These are phyloP conservation scores for Rhopalosiphum nymphaeae DNA, from an alignment of 2,888 invertebrate species.

Conservation along the genomic window DNA sequence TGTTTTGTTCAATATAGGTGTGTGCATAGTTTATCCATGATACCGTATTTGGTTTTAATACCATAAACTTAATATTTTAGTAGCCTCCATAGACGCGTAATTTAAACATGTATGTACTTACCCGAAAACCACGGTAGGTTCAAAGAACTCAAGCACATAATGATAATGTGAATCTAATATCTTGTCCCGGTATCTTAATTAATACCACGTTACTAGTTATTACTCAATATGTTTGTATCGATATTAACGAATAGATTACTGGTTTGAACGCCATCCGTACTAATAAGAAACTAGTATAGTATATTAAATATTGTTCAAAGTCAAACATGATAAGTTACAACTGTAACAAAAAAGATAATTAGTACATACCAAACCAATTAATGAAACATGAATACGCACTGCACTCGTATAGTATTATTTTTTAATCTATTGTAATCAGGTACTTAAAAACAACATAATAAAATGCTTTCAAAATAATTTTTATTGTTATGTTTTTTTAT, in stretches of 20 bases:
- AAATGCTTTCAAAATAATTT: background rate
- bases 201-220: background rate
- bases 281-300: background rate
- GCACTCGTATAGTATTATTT: background rate
- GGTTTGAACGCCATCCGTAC: background rate
- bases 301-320: background rate
- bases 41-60: background rate
- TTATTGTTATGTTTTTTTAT: background rate
- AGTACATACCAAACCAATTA: background rate
- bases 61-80: background rate
- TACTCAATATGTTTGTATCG: background rate
- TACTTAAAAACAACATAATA: background rate
- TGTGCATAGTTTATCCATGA: background rate
- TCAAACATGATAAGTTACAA: background rate
- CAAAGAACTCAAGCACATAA: constrained; percentile 10
- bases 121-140: background rate
- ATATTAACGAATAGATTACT: background rate
- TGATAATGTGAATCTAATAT: background rate
- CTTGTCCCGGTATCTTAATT: background rate
- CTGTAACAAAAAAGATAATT: background rate
- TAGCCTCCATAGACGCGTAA: background rate
- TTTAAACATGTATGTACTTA: background rate
- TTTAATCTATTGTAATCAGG: background rate
- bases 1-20: background rate
- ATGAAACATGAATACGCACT: background rate